Evolutionary conservation across 2,888 invertebrate genomes (phyloP), one percentile per base, ranked within the genome.

Genomic region (Glaucopsyche alexis): DNA sequence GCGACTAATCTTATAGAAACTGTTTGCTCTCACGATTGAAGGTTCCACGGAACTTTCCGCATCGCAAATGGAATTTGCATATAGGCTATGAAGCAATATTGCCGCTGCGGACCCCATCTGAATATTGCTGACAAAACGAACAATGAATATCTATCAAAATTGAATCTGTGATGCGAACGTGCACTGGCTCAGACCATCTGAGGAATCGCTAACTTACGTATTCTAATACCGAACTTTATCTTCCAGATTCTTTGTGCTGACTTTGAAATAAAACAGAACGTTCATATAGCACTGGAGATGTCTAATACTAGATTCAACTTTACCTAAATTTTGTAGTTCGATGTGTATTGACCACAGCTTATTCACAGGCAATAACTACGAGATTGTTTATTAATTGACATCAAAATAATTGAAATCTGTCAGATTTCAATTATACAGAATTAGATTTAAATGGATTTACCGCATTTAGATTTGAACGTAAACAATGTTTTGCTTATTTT

Each of bases 1-100:
- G 82, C 87, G 86, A 87, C 88, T 90, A 90, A 90, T 90, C 90
- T 90, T 89, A 89, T 90, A 88, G 89, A 90, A 88, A 89, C 87
- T 90, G 88, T 90, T 90, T 90, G 87, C 89, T 77, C 86, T 85
- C 83, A 79, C 86, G 88, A 89, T 89, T 87, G 88, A 89, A 87
- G 88, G 87, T 84, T 87, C 86, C 78, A 82, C 83, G 84, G 85
- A 90, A 90, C 84, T 90, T 91, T 86, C 81, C 86, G 85, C 85
- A 85, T 88, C 87, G 87, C 88, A 87, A 89, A 90, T 85, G 85
- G 83, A 85, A 90, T 91, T 89, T 90, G 86, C 90, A 90, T 90
- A 89, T 84, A 86, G 89, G 86, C 86, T 85, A 88, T 84, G 85
- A 83, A 80, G 88, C 88, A 87, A 89, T 91, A 91, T 91, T 89